Base-by-base conservation (phyloP, 2,113 vertebrate genomes). In the Xiphias gladius region DNA sequence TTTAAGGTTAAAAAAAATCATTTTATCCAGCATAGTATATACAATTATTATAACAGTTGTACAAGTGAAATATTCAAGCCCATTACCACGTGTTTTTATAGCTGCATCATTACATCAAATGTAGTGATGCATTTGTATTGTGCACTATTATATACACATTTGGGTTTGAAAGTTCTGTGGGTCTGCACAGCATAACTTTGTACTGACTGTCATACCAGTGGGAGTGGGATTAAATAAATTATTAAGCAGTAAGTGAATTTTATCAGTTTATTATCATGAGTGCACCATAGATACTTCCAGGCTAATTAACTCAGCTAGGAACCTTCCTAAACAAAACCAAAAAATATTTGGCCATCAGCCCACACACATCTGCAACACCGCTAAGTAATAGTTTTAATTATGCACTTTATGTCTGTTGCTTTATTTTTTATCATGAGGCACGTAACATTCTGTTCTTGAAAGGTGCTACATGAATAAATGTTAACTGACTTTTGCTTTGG, bases 401-500 rank as follows among this genome's bases (percentile, higher is more conserved):
- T n/a, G n/a, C n/a, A 19, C 17, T 20, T 3, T 2, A 50, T 48
- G 16, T 52, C 8, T 52, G 50, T 52, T 52, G 10, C 22, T 24
- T 54, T 22, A 54, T 26, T 20, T 48, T 48, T 22, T 19, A 37
- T 48, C n/a, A 32, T 30, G 7, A 64, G 26, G 17, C 17, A 16
- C 24, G 2, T 66, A 7, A 32, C 3, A 8, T 61, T 63, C 6
- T 46, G 39, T 30, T 77, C 4, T 48, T 41, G 2, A 64, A 63
- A 20, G 26, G 26, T 22, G 35, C 57, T 41, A 3, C 57, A 24
- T 52, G 32, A 52, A 69, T 70, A 19, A 24, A 59, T 41, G 24
- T 61, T 20, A 71, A 32, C 61, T 32, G 32, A 63, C 19, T 74
- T 80, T 62, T 77, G 35, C 26, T 65, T 41, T 67, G 26, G 26